These are phyloP conservation scores for Propsilocerus akamusi DNA, from an alignment of 1,140 invertebrate genomes.

Conservation along the genomic window DNA sequence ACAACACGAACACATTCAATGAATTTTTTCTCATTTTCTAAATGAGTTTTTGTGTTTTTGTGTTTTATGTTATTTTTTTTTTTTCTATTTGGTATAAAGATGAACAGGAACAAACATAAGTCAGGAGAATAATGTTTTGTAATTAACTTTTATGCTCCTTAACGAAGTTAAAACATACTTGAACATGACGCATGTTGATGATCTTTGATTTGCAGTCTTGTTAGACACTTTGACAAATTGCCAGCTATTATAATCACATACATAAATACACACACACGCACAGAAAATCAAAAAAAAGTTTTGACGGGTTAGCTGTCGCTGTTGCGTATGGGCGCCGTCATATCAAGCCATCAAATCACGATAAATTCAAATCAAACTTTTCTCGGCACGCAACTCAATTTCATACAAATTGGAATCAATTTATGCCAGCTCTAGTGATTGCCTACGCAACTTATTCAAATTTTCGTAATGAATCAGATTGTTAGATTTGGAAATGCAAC, in stretches of 20 bases:
- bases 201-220: too few relatives aligned
- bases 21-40: conserved; percentile 2
- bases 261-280: too few relatives aligned
- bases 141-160: not conserved
- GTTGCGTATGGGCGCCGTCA: too few relatives aligned
- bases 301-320: too few relatives aligned
- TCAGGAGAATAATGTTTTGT: not conserved
- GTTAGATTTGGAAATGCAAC: too few relatives aligned
- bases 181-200: too few relatives aligned
- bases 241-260: too few relatives aligned
- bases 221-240: too few relatives aligned
- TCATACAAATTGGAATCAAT: not conserved
- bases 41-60: not conserved
- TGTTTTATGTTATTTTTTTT: not conserved
- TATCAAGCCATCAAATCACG: too few relatives aligned
- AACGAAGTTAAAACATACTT: too few relatives aligned
- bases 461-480: too few relatives aligned
- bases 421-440: not conserved
- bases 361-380: conserved; percentile 1
- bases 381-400: not conserved
- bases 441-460: not conserved
- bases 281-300: too few relatives aligned
- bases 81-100: not conserved
- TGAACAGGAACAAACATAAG: not conserved
- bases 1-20: not conserved